Base-by-base conservation (phyloP, 2,113 vertebrate species). In the Tursiops truncatus region DNA sequence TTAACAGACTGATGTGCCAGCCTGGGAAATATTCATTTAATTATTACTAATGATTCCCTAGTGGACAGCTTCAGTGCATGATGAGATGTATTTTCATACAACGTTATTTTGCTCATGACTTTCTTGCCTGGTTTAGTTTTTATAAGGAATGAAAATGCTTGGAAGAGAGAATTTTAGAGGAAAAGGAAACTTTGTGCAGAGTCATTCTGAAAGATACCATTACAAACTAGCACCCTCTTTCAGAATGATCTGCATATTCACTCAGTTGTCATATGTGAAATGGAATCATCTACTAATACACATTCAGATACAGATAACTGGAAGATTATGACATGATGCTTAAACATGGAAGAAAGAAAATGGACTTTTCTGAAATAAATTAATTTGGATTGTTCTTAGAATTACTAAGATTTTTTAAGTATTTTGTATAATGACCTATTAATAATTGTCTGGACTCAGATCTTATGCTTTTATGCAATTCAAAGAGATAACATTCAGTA, bases 81-180 rank as follows among this genome's bases (percentile, higher is more conserved):
- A 95, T 97, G 87, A 53, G 33, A 33, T 92, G 90, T 97, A 95
- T 92, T 98, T 98, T 98, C 92, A 98, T 96, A 85, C 96, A 96
- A 96, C 58, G 2, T 92, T 98, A 92, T 98, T 97, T 97, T 95
- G 84, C 74, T 91, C 62, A 38, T 90, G 96, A 90, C 60, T 85
- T 98, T 97, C 86, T 95, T 96, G 63, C 95, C 94, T 76, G 58
- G 9, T 93, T 56, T 63, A 97, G 65, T 97, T 98, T 98, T 79
- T 23, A 91, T 85, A 97, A 92, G 33, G 36, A 97, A 98, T 38
- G 31, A 86, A 96, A 97, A 94, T 91, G 28, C 7, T 95, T 92
- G 50, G 10, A 94, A 97, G 36, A 36, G 50, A 95, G 6, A 74
- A n/a, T 80, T 96, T 97, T 97, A 96, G 60, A 85, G 92, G 4